Evolutionary conservation across 2,888 invertebrate species (phyloP).

Genomic region (Drosophila austrosaltans): DNA sequence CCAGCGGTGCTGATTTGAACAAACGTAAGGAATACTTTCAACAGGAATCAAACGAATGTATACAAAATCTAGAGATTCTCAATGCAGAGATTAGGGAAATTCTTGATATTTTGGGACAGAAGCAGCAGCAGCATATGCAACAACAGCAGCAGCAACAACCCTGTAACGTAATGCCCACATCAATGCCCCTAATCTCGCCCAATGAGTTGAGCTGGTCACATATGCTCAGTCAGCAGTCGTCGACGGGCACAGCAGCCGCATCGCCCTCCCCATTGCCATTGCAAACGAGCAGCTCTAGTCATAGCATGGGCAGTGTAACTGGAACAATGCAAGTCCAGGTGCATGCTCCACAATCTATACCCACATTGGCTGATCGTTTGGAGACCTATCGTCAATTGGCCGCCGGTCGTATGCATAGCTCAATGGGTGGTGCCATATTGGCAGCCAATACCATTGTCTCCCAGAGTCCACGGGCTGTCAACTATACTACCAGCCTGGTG

Average conservation of each 20-base stretch:
- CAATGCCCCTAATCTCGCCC: slow-evolving; percentile 72
- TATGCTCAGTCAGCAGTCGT: slow-evolving; percentile 66
- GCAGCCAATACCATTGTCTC: slow-evolving; percentile 83
- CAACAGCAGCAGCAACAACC: not conserved
- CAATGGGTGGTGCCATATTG: slow-evolving; percentile 82
- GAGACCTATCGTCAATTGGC: slow-evolving; percentile 85
- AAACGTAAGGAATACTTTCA: slow-evolving; percentile 83
- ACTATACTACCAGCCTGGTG: slow-evolving; percentile 86
- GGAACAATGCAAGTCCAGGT: slow-evolving; percentile 38
- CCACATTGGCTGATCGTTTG: slow-evolving; percentile 85
- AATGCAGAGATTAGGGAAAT: slow-evolving; percentile 89
- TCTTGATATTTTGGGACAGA: slow-evolving; percentile 87
- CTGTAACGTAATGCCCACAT: not conserved
- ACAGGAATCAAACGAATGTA: slow-evolving; percentile 88
- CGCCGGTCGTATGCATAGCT: slow-evolving; percentile 84
- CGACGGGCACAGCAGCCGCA: not conserved
- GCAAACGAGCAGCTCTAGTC: slow-evolving; percentile 39
- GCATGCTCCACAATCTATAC: slow-evolving; percentile 81
- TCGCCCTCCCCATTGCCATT: slow-evolving; percentile 15
- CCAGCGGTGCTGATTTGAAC: slow-evolving; percentile 84
- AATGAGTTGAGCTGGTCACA: slow-evolving; percentile 80
- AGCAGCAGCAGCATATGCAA: slow-evolving; percentile 55
- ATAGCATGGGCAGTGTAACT: slow-evolving; percentile 35
- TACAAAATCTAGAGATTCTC: slow-evolving; percentile 88
- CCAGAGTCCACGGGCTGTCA: slow-evolving; percentile 83